Conservation (phyloP, 2,888 invertebrate genomes). For the Drosophila tripunctata region DNA sequence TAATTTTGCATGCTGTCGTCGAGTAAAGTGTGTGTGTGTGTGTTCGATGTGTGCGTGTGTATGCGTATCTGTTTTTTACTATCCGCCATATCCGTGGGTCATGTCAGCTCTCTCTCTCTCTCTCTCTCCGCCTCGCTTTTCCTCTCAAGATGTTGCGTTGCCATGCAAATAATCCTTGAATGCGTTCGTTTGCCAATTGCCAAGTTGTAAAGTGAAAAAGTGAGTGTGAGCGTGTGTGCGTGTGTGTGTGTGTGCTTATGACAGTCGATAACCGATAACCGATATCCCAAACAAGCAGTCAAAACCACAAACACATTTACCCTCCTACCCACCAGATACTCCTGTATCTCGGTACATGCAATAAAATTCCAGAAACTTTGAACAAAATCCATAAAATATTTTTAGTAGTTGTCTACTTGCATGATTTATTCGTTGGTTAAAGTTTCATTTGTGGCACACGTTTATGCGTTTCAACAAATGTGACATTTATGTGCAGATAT, state of each 20-base stretch:
- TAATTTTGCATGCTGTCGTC: conserved; percentile 65
- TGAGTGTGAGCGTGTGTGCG: no score
- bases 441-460: background rate
- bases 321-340: background rate
- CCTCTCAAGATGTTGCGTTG: conserved; percentile 41
- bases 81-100: conserved; percentile 35
- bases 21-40: background rate
- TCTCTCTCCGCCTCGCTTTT: background rate
- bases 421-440: background rate
- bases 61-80: conserved; percentile 18
- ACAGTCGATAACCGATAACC: conserved; percentile 44
- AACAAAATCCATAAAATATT: background rate
- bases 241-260: no score
- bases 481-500: no score
- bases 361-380: conserved; percentile 13
- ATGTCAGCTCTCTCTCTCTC: background rate
- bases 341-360: no score
- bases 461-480: no score
- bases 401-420: background rate
- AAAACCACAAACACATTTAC: conserved; percentile 6
- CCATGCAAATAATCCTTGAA: conserved; percentile 47
- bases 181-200: conserved; percentile 37
- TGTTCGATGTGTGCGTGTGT: background rate
- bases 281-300: conserved; percentile 24
- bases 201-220: conserved; percentile 27